phyloP scores from a whole-genome alignment of 1,140 invertebrate species.

The Drosophila sp. region DNA sequence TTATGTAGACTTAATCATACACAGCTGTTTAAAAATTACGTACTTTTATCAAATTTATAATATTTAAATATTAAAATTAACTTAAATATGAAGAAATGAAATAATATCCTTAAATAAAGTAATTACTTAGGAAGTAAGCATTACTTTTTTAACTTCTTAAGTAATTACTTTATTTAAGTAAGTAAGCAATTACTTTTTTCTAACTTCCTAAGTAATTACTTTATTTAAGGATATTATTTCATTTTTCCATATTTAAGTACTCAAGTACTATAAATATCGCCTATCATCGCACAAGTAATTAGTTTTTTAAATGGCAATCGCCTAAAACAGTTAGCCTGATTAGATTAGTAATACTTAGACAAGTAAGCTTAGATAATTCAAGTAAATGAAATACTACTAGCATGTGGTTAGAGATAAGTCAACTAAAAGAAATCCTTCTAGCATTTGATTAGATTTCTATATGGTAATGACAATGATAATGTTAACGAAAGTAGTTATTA shows the following conservation, averaged over 20 bases:
- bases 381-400: neutral
- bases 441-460: no score
- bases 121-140: neutral
- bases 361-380: neutral
- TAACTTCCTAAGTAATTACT: neutral
- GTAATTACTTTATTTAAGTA: neutral
- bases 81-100: neutral
- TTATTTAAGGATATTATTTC: neutral
- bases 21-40: no score
- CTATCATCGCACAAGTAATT: neutral
- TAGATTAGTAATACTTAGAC: neutral
- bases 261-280: neutral
- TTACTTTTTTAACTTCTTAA: neutral
- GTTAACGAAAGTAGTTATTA: neutral
- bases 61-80: neutral
- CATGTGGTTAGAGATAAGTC: neutral
- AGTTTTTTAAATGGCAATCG: slow-evolving; percentile 6
- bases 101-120: neutral
- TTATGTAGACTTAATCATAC: no score
- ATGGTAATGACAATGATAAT: neutral
- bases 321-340: neutral
- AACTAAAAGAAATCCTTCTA: no score
- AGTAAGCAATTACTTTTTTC: neutral
- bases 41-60: neutral
- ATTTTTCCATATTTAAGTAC: neutral